Conservation (phyloP, 2,113 vertebrate genomes). For the Limnothrissa miodon region DNA sequence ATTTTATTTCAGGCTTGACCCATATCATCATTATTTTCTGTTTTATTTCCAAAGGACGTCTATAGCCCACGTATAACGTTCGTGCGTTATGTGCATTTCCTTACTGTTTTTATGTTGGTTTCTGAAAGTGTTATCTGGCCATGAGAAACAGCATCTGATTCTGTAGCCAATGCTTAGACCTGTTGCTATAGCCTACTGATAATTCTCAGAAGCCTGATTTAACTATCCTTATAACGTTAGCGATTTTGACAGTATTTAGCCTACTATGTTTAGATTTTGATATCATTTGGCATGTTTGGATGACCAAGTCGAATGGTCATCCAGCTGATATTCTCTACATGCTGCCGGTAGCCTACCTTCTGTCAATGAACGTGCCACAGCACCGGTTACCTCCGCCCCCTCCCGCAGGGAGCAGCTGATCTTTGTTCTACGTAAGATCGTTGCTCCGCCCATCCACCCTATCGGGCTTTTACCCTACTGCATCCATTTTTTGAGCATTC, state of each 20-base stretch:
- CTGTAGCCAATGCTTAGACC: not conserved
- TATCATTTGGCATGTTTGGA: not conserved
- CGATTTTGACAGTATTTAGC: not conserved
- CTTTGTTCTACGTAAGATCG: conserved; percentile 55
- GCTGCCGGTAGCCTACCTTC: not conserved
- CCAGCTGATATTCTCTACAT: conserved; percentile 33
- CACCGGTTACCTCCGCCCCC: conserved; percentile 21
- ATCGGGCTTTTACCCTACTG: conserved; percentile 55
- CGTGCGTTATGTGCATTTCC: too few species aligned
- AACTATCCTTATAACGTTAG: not conserved
- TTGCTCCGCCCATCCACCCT: conserved; percentile 53
- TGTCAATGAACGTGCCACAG: conserved; percentile 36
- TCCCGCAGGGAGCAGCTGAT: conserved; percentile 48
- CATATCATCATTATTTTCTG: too few species aligned
- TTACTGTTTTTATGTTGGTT: too few species aligned
- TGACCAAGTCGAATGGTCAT: not conserved
- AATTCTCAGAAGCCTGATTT: not conserved
- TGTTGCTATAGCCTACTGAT: not conserved
- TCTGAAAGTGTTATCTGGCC: too few species aligned
- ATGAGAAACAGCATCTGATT: too few species aligned
- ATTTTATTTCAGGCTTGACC: too few species aligned
- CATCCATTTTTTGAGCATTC: conserved; percentile 56
- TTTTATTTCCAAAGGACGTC: too few species aligned
- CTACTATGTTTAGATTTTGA: too few species aligned
- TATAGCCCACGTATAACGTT: too few species aligned